Evolutionary conservation across 2,888 invertebrate genomes (phyloP).

Genomic region (Synanthedon andrenaeformis): DNA sequence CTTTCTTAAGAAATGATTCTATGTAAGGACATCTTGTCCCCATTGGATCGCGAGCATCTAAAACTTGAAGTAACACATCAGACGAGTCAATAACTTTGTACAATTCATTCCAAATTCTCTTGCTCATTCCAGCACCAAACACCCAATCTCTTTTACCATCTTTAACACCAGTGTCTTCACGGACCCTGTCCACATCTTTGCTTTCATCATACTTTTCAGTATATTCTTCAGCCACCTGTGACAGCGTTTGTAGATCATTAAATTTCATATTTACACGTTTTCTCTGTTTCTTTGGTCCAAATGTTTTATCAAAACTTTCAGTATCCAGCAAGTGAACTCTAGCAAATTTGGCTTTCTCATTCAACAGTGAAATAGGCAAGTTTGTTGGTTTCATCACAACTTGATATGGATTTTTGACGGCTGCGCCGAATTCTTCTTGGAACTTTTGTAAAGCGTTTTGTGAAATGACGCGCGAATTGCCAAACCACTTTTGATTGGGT

Average conservation of each 20-base stretch:
- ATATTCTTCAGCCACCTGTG: constrained; percentile 77
- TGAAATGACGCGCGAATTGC: constrained; percentile 96
- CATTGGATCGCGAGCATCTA: constrained; percentile 97
- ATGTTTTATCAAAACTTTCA: constrained; percentile 93
- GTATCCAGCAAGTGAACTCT: constrained; percentile 96
- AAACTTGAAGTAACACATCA: constrained; percentile 94
- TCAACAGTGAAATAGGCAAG: constrained; percentile 92
- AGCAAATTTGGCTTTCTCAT: constrained; percentile 90
- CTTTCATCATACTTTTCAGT: constrained; percentile 82
- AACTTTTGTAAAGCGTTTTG: constrained; percentile 91
- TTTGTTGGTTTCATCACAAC: constrained; percentile 97
- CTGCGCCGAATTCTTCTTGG: constrained; percentile 95
- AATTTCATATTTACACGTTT: constrained; percentile 87
- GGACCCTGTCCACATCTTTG: constrained; percentile 86
- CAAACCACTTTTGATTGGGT: constrained; percentile 99
- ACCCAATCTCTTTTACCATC: constrained; percentile 92
- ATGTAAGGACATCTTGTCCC: constrained; percentile 95
- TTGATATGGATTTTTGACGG: constrained; percentile 95
- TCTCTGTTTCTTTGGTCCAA: constrained; percentile 93
- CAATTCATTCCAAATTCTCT: constrained; percentile 98
- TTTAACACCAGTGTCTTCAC: constrained; percentile 84
- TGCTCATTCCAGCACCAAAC: constrained; percentile 95
- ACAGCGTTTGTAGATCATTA: constrained; percentile 82
- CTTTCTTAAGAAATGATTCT: constrained; percentile 90
- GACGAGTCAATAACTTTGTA: constrained; percentile 99